Evolutionary conservation across 2,113 vertebrate species (phyloP).

Genomic region (Chrysochloris asiatica): DNA sequence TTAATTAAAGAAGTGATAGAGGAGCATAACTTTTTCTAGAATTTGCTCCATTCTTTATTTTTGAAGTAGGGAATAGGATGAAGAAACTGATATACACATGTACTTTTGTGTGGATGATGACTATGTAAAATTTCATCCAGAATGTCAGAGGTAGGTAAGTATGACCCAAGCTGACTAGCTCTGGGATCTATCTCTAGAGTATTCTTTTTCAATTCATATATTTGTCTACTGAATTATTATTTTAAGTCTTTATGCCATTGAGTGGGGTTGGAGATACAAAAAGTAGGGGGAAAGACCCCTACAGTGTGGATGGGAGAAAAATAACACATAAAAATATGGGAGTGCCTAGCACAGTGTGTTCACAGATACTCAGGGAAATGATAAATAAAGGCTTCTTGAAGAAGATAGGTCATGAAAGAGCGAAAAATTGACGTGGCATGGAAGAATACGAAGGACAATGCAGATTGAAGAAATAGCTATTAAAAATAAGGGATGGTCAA

Average conservation of each 20-base stretch:
- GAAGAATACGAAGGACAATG: not conserved
- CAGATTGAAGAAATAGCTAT: not conserved
- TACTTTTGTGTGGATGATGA: not conserved
- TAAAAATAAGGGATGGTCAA: not conserved
- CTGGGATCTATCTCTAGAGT: not conserved
- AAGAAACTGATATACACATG: not conserved
- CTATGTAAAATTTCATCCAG: not conserved
- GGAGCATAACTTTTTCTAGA: not conserved
- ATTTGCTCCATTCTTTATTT: not conserved
- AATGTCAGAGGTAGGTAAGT: not conserved
- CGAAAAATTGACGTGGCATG: not conserved
- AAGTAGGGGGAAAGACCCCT: not conserved
- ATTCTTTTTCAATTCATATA: not conserved
- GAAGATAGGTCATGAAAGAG: not conserved
- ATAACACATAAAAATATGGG: not conserved
- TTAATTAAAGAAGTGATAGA: not conserved
- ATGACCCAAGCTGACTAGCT: not conserved
- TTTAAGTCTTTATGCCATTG: not conserved
- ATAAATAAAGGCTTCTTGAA: not conserved
- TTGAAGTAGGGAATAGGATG: not conserved
- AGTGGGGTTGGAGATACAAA: not conserved
- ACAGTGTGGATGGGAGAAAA: not conserved
- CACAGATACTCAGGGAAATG: not conserved
- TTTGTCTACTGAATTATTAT: not conserved
- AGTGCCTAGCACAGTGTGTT: not conserved